Base-by-base conservation (phyloP, 2,888 invertebrate species). In the Microchrysa polita region DNA sequence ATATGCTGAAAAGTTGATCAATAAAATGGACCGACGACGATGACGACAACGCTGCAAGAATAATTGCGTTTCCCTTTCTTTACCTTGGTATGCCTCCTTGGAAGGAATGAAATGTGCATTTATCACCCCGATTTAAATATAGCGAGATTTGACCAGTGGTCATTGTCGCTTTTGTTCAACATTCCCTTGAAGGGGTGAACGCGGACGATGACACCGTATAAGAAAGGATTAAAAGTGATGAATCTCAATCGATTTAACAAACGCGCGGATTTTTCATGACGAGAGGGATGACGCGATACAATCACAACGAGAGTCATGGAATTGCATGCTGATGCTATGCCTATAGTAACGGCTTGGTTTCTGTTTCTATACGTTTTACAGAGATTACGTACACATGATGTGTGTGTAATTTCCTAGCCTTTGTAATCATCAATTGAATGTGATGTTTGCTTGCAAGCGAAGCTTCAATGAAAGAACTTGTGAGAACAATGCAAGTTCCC, bases 1-100 rank as follows among this genome's bases (percentile, higher is more conserved):
- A 60, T 59, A 72, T 44, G 72, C 72, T 60, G 72, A 72, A 60
- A 72, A 72, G 72, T 60, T 59, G 72, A 60, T 60, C 72, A 22
- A 60, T 72, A 72, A 72, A 72, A 34, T 72, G 48, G 60, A 72
- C 52, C 42, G 40, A 55, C 10, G n/a, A n/a, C n/a, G n/a, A n/a
- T n/a, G n/a, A n/a, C n/a, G n/a, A n/a, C n/a, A n/a, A n/a, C n/a
- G n/a, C n/a, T n/a, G 44, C 34, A 34, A n/a, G 16, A 61, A 18
- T 14, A 61, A 34, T 34, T 63, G 60, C 60, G 42, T 20, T 55
- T 55, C 55, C 5, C 20, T 40, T 14, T 14, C 22, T 40, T 61
- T n/a, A 40, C 61, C 16, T 5, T 1, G 16, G 34, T 9, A 1
- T 5, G 16, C n/a, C 16, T 61, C 34, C 4, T 18, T 18, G 34